Conservation (phyloP, 2,797 vertebrate genomes). For the Distichodus sexfasciatus region DNA sequence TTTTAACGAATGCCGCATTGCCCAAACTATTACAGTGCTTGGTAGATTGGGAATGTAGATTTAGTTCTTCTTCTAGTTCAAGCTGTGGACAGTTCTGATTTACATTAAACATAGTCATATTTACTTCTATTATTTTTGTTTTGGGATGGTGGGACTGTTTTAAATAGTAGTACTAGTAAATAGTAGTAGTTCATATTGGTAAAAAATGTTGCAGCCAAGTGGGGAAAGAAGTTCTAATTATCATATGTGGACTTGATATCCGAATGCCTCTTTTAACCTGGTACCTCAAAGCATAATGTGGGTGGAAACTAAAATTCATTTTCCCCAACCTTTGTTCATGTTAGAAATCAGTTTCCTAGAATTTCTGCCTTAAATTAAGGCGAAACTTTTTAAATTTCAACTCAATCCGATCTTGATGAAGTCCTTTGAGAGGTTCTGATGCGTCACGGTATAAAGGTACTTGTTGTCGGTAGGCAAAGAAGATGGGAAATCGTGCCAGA, state of each 20-base stretch:
- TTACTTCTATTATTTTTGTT: constrained; percentile 8
- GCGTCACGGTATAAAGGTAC: not conserved
- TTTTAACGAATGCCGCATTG: constrained; percentile 45
- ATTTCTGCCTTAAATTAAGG: not conserved
- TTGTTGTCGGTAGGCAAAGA: constrained; percentile 84
- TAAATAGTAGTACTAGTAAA: not conserved
- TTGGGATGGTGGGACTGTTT: constrained; percentile 1
- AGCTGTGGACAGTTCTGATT: constrained; percentile 7
- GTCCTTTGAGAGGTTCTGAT: not conserved
- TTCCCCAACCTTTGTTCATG: not conserved
- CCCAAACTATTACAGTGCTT: constrained; percentile 50
- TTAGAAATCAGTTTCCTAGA: not conserved
- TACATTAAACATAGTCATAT: not conserved
- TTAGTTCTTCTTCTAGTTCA: not conserved
- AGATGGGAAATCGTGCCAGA: constrained; percentile 96
- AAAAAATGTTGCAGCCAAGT: constrained; percentile 42
- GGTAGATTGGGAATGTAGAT: constrained; percentile 10
- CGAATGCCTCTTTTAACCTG: not conserved
- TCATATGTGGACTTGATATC: not conserved
- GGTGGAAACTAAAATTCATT: not conserved
- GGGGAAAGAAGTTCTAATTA: constrained; percentile 48
- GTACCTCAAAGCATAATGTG: not conserved
- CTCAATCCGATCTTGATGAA: not conserved
- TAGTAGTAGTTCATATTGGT: constrained; percentile 3
- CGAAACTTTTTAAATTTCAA: too few species aligned